Evolutionary conservation across 2,113 vertebrate species (phyloP).

Genomic region (Uria aalge): DNA sequence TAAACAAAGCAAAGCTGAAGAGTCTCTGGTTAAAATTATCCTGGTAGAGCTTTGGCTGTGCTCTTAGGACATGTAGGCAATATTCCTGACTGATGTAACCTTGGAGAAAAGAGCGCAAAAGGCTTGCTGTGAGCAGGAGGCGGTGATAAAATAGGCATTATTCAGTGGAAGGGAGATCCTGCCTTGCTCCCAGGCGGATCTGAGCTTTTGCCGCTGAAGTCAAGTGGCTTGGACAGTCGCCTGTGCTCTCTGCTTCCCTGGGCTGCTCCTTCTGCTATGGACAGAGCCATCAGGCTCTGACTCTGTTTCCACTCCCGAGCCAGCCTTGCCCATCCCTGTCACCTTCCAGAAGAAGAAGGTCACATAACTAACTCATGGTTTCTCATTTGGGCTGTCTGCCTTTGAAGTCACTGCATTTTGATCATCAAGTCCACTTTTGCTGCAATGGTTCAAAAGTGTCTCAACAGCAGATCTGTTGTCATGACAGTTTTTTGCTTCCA

Average conservation of each 20-base stretch:
- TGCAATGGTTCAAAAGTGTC: fast-evolving
- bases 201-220: neutral
- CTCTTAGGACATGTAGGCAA: fast-evolving
- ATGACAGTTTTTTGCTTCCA: neutral
- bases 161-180: neutral
- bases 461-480: neutral
- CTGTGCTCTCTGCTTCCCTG: neutral
- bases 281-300: neutral
- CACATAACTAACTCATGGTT: fast-evolving
- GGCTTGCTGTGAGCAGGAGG: neutral
- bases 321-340: neutral
- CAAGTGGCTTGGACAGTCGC: neutral
- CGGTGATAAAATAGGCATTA: neutral
- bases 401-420: neutral
- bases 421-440: fast-evolving
- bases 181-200: neutral
- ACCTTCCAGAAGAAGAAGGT: neutral
- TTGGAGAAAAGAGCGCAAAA: neutral
- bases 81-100: neutral
- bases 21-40: neutral
- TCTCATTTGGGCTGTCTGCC: neutral
- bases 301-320: neutral
- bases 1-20: slow-evolving; percentile 41
- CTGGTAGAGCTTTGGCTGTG: neutral
- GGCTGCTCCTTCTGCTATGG: neutral